Conservation (phyloP, 2,113 vertebrate genomes). For the Dolichotis patagonum region DNA sequence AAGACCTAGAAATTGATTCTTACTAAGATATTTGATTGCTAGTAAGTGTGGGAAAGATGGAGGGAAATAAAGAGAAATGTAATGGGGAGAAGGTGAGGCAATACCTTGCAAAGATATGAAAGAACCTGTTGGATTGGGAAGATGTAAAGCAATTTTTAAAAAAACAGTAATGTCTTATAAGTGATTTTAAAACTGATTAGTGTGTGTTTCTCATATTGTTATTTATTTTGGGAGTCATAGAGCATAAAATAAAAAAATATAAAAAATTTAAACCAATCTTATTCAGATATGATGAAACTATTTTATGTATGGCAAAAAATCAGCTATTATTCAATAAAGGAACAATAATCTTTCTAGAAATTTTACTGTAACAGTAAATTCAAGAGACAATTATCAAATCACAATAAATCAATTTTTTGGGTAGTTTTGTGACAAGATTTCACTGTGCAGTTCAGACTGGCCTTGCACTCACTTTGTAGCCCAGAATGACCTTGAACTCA, state of each 20-base stretch:
- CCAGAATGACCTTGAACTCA: background rate
- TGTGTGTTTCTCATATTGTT: background rate
- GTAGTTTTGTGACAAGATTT: background rate
- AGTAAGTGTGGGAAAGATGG: background rate
- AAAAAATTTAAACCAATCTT: background rate
- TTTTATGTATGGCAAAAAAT: background rate
- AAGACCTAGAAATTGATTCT: background rate
- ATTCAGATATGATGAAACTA: background rate
- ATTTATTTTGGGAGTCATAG: background rate
- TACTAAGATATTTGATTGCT: conserved; percentile 5
- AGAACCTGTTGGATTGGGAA: background rate
- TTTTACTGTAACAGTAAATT: background rate
- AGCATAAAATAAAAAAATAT: background rate
- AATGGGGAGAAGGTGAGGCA: background rate
- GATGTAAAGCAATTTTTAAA: background rate
- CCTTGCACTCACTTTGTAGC: background rate
- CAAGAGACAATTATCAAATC: background rate
- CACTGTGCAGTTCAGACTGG: background rate
- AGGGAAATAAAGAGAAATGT: background rate
- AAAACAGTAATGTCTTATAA: background rate
- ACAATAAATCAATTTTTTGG: background rate
- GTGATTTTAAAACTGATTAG: background rate
- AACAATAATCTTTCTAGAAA: background rate
- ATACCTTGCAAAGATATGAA: background rate
- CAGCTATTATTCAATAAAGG: background rate